These are phyloP conservation scores for Listronotus oregonensis DNA, from an alignment of 1,140 invertebrate genomes.

Conservation along the genomic window DNA sequence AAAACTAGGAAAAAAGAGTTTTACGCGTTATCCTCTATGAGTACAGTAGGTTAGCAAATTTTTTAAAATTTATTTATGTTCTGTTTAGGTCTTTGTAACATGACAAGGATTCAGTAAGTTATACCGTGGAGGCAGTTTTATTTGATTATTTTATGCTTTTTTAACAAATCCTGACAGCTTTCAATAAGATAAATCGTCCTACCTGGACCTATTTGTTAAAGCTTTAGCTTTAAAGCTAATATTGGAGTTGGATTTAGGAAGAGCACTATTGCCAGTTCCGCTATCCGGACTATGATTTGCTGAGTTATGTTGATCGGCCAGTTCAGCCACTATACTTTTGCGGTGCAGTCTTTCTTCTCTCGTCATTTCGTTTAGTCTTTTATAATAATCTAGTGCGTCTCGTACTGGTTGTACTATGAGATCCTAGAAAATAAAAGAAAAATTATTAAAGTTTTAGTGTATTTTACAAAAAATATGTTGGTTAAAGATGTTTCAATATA, in stretches of 20 bases:
- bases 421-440: constrained; percentile 49
- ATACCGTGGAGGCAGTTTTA: too few relatives aligned
- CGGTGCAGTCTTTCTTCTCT: constrained; percentile 66
- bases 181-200: neutral
- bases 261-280: constrained; percentile 25
- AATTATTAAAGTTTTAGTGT: too few relatives aligned
- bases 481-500: too few relatives aligned
- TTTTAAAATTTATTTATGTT: too few relatives aligned
- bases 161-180: too few relatives aligned
- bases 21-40: too few relatives aligned
- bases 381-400: constrained; percentile 66
- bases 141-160: too few relatives aligned
- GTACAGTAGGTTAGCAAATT: too few relatives aligned
- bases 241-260: constrained; percentile 62
- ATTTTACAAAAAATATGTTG: too few relatives aligned
- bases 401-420: constrained; percentile 62
- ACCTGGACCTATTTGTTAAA: constrained; percentile 53
- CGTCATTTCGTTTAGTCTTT: constrained; percentile 67
- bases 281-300: constrained; percentile 51
- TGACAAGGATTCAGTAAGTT: too few relatives aligned
- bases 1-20: too few relatives aligned
- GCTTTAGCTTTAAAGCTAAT: constrained; percentile 60
- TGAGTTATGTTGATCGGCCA: constrained; percentile 48
- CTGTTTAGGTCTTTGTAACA: too few relatives aligned
- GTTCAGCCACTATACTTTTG: constrained; percentile 62